phyloP scores from a whole-genome alignment of 1,140 invertebrate species.

The Drosophila suzukii region DNA sequence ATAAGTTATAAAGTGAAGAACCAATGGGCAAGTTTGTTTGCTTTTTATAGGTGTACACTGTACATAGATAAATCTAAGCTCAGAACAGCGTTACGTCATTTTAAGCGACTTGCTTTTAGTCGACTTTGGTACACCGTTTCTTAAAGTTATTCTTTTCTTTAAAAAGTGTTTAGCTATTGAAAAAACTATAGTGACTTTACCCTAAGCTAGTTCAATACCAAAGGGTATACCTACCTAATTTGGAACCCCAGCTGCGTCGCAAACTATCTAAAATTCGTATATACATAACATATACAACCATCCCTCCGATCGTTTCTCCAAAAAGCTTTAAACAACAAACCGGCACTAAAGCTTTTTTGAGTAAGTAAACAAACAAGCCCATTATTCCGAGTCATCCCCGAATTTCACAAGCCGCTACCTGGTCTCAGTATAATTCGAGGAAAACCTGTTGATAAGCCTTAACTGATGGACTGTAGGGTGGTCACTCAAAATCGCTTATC shows the following conservation, averaged over 20 bases:
- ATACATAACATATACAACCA: slow-evolving; percentile 1
- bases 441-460: slow-evolving; percentile 21
- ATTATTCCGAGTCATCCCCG: not conserved
- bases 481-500: slow-evolving; percentile 43
- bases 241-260: slow-evolving; percentile 31
- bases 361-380: slow-evolving; percentile 39
- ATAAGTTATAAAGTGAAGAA: slow-evolving; percentile 1
- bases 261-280: slow-evolving; percentile 5
- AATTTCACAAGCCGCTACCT: slow-evolving; percentile 21
- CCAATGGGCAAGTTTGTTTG: not conserved
- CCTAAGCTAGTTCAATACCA: too few relatives aligned
- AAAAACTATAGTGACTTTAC: not conserved
- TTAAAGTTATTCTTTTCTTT: not conserved
- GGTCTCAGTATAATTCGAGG: slow-evolving; percentile 1
- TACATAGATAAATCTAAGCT: slow-evolving; percentile 23
- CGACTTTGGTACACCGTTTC: not conserved
- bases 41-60: not conserved
- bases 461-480: slow-evolving; percentile 29
- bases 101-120: not conserved
- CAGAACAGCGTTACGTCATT: slow-evolving; percentile 4
- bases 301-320: slow-evolving; percentile 8
- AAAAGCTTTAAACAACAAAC: slow-evolving; percentile 20
- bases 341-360: slow-evolving; percentile 17
- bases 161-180: too few relatives aligned
- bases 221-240: slow-evolving; percentile 6